Percentiles rank a stretch among this genome's conserved stretches.
phyloP scores from a whole-genome alignment of 2,888 invertebrate genomes.

The Marronus borbonicus region DNA sequence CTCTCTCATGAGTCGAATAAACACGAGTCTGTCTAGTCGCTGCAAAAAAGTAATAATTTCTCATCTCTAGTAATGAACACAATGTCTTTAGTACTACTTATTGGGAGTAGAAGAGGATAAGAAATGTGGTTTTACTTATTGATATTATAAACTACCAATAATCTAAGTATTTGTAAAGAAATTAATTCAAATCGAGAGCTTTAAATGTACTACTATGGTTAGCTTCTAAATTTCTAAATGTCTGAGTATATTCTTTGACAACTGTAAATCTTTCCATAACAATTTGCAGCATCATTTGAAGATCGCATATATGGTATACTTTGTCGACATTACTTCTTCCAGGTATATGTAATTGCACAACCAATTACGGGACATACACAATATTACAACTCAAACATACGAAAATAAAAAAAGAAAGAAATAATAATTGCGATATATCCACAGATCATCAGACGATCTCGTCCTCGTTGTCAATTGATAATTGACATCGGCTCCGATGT shows the following conservation, averaged over 20 bases:
- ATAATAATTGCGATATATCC: background rate
- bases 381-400: background rate
- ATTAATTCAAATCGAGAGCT: background rate
- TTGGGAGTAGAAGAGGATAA: no score
- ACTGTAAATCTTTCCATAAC: background rate
- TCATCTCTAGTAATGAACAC: no score
- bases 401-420: background rate
- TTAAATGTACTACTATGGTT: no score
- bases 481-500: constrained; percentile 25
- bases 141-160: no score
- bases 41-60: no score
- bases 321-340: background rate
- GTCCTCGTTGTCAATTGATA: constrained; percentile 19
- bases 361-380: background rate
- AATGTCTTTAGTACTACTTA: no score
- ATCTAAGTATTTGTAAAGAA: no score
- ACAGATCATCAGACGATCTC: background rate
- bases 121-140: no score
- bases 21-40: no score
- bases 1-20: no score
- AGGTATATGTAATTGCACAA: background rate
- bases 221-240: no score
- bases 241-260: background rate
- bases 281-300: background rate
- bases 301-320: background rate